Base-by-base conservation (phyloP, 1,140 invertebrate genomes). In the Caenorhabditis tropicalis region DNA sequence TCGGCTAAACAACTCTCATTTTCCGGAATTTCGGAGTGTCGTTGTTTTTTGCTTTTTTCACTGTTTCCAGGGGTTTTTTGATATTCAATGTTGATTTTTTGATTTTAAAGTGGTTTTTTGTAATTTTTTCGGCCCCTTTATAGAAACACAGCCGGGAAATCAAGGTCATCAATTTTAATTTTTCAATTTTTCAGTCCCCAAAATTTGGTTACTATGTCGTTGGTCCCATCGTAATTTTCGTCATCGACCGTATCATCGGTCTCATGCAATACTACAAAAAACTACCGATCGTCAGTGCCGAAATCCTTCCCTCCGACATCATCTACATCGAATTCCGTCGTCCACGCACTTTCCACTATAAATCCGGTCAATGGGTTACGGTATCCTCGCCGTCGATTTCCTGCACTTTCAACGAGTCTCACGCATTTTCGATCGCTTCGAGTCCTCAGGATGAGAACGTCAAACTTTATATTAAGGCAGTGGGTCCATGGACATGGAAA, bases 401-500 rank as follows among this genome's bases (percentile, higher is more conserved):
- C 16, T 90, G 89, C 51, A 85, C 86, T 82, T 94, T 95, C 27
- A 94, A 96, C 86, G 98, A 99, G 91, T 98, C 96, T 92, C 98
- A 99, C 92, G 97, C 97, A 0, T 98, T 99, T 89, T 99, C 98
- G 0, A 92, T 99, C 56, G 99, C 98, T 0, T 99, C 97, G 16
- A 97, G 97, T 1, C 98, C 98, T 0, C 97, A 99, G 89, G 96
- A 99, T 91, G 98, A 98, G 91, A 97, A 95, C 89, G 92, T 99
- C 0, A 97, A 96, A 1, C 96, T 98, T 88, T 97, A 99, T 91
- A 98, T 99, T 85, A 98, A 99, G 84, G 92, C 91, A 27, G 96
- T 98, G 91, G 98, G 98, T 0, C 98, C 97, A 0, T 99, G 97
- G 97, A 99, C 98, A 0, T 98, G 96, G 96, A 99, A 99, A 89